Conservation (phyloP, 2,888 invertebrate genomes). For the Eurytoma adleriae region DNA sequence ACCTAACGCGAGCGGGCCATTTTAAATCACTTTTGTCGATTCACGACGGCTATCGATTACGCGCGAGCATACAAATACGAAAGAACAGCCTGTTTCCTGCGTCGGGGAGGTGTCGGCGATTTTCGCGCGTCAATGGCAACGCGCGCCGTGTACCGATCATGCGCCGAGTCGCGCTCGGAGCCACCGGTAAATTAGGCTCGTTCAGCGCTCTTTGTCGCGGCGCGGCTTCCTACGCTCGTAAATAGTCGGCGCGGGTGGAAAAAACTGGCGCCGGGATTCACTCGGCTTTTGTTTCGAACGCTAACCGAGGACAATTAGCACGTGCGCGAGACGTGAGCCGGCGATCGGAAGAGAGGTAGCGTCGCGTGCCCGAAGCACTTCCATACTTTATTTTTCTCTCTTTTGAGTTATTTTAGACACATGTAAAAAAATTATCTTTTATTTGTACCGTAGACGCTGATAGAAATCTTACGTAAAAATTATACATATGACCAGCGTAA, state of each 20-base stretch:
- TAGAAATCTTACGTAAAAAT: no score
- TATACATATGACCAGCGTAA: no score
- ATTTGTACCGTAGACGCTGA: no score
- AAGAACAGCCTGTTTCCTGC: conserved; percentile 17
- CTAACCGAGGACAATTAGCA: conserved; percentile 24
- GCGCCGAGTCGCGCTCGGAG: background rate
- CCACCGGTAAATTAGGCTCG: conserved; percentile 35
- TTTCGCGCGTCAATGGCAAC: conserved; percentile 25
- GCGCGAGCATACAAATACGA: no score
- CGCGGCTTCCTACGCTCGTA: conserved; percentile 22
- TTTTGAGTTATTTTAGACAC: no score
- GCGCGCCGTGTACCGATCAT: background rate
- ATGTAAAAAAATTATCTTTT: no score
- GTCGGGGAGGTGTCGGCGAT: conserved; percentile 36
- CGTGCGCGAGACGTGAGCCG: background rate
- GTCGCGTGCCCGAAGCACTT: no score
- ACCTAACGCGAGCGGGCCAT: background rate
- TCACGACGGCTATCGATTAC: background rate
- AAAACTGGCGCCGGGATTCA: conserved; percentile 6
- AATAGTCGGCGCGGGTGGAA: conserved; percentile 16
- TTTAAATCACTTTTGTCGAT: background rate
- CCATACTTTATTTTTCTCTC: no score
- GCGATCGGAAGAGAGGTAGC: background rate
- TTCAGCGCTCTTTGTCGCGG: conserved; percentile 24
- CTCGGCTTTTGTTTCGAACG: background rate